Evolutionary conservation across 2,797 vertebrate species (phyloP), one percentile per base, ranked within the genome.

Genomic region (Pipistrellus kuhlii): DNA sequence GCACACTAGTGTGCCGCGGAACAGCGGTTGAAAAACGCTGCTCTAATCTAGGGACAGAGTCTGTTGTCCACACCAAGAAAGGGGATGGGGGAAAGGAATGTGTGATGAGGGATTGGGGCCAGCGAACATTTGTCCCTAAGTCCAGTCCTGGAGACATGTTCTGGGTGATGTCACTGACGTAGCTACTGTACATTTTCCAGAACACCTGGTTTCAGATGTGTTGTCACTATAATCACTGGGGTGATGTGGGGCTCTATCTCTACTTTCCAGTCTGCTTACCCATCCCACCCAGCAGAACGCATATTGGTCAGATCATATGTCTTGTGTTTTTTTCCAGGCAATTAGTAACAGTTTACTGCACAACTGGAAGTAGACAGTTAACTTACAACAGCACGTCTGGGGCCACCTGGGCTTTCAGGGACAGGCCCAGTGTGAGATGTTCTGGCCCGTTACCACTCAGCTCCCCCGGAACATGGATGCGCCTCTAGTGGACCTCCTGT

Each of bases 351-450:
- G 88, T 90, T 85, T 96, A 88, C 94, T 86, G 53, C 66, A 64
- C 82, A 94, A 90, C 53, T 92, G 92, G 92, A 96, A 95, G 62
- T 95, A 83, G 78, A 83, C 89, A 87, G 77, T 89, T 93, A 86
- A 90, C 90, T 94, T 93, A 90, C 95, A 95, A 85, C 71, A 90
- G 30, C 59, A 62, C 53, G 82, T 95, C 88, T 92, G 0, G 15
- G 66, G 84, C 96, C 95, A 94, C 92, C 93, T 94, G 96, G 93
- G 86, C 91, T 95, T 94, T 93, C 93, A 94, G 88, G 93, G 92
- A 83, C 84, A 46, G 96, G 71, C 92, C 84, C 90, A 88, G 55
- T 75, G 75, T 72, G 59, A 88, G 80, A 38, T 44, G 55, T 55
- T 88, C 93, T 85, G 57, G 44, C 92, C 73, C 88, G 53, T 53